Conservation (phyloP, 2,797 vertebrate genomes). For the Siniperca undulata region DNA sequence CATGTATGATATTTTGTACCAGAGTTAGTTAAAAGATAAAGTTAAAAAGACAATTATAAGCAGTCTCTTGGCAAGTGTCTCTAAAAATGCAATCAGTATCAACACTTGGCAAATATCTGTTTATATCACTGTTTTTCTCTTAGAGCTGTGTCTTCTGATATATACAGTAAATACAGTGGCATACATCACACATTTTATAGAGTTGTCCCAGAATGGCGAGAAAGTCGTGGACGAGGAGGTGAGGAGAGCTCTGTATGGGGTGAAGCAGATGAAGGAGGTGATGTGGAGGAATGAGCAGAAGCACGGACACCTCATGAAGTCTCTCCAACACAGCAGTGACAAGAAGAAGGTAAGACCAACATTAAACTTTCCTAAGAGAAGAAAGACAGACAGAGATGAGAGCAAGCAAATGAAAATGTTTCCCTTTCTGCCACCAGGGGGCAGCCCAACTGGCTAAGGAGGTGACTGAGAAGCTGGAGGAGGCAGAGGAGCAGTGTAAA, state of each 20-base stretch:
- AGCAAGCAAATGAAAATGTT: background rate
- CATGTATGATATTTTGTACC: background rate
- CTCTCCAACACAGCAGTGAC: slow-evolving; percentile 88
- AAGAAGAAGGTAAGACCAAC: slow-evolving; percentile 88
- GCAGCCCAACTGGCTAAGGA: slow-evolving; percentile 88
- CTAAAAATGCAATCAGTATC: background rate
- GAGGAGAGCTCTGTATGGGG: slow-evolving; percentile 89
- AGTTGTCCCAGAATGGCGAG: slow-evolving; percentile 87
- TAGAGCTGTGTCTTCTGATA: background rate
- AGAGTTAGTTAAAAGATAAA: background rate
- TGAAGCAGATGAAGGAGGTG: slow-evolving; percentile 93
- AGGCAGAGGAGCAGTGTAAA: slow-evolving; percentile 90
- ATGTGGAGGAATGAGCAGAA: slow-evolving; percentile 92
- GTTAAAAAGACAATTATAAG: background rate
- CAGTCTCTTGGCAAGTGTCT: background rate
- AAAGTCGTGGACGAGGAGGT: slow-evolving; percentile 88
- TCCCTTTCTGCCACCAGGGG: slow-evolving; percentile 81
- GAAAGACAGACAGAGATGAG: background rate
- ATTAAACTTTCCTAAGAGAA: background rate
- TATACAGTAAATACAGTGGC: background rate
- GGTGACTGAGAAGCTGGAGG: slow-evolving; percentile 89
- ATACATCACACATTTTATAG: slow-evolving; percentile 41
- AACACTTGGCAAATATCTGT: background rate
- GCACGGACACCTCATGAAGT: slow-evolving; percentile 90
- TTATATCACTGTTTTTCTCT: background rate